Evolutionary conservation across 2,888 invertebrate species (phyloP), one percentile per base, ranked within the genome.

Genomic region (Sesamia inferens): DNA sequence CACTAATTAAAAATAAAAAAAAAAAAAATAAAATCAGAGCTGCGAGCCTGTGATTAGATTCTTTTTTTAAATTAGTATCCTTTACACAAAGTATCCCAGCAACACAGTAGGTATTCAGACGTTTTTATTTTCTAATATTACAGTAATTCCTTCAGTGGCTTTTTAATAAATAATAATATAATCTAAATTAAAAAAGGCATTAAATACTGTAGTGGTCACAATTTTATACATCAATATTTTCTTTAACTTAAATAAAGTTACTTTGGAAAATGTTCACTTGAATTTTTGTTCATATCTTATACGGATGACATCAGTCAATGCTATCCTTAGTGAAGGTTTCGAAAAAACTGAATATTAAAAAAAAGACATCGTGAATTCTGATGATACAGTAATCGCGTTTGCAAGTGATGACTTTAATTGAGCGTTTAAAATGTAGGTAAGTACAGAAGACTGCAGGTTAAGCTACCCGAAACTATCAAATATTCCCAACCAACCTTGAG

Each of bases 291-390:
- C 3, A 42, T 31, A 31, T 14, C 10, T 48, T 24, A 31, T 19
- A 42, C 10, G 42, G 13, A 5, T 75, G 75, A 76, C 62, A 57
- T 69, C 76, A 44, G 22, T n/a, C 10, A 31, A 57, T 62, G 62
- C 62, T 57, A 69, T 13, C 51, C 1, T 13, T 31, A 11, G 16
- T 75, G 47, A 62, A 62, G 39, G 69, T 51, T 75, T 61, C 3
- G 11, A 44, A 10, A 48, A 66, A 74, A 44, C 22, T 54, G 19
- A 62, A 42, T 39, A 42, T 13, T 39, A 11, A 42, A 1, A 54
- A 24, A 55, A 14, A 0, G 22, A n/a, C n/a, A 57, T 61, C 10
- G 13, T 68, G 24, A 54, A 39, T 67, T 59, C 3, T n/a, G n/a
- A n/a, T n/a, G n/a, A n/a, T n/a, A n/a, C n/a, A n/a, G n/a, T n/a